Evolutionary conservation across 1,140 invertebrate species (phyloP).

Genomic region (Neodiprion pinetum): DNA sequence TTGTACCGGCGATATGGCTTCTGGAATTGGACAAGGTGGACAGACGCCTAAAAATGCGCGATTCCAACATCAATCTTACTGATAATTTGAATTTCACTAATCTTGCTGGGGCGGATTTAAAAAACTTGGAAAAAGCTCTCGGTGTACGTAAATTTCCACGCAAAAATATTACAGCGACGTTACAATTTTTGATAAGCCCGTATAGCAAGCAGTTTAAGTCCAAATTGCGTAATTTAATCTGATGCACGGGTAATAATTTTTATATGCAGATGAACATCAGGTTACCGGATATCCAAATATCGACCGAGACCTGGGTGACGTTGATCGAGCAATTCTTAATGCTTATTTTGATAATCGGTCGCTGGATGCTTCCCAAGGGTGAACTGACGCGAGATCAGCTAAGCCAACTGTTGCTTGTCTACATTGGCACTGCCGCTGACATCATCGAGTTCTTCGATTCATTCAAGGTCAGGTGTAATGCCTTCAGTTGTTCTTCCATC

Average conservation of each 20-base stretch:
- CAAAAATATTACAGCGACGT: background rate
- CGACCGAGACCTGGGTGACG: slow-evolving; percentile 82
- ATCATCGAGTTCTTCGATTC: slow-evolving; percentile 97
- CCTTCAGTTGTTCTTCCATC: background rate
- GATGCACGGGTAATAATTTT: background rate
- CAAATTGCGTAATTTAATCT: no score
- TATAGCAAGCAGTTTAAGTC: no score
- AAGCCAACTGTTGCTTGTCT: slow-evolving; percentile 88
- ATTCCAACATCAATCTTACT: slow-evolving; percentile 62
- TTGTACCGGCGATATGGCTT: slow-evolving; percentile 86
- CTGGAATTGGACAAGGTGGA: slow-evolving; percentile 85
- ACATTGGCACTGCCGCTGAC: slow-evolving; percentile 88
- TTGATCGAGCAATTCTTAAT: slow-evolving; percentile 90
- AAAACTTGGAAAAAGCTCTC: slow-evolving; percentile 65
- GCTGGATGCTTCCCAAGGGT: slow-evolving; percentile 90
- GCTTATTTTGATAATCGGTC: slow-evolving; percentile 84
- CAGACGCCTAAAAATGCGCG: slow-evolving; percentile 63
- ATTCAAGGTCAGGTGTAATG: slow-evolving; percentile 67
- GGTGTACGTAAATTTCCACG: slow-evolving; percentile 54
- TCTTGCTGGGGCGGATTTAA: slow-evolving; percentile 59
- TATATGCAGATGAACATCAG: slow-evolving; percentile 60
- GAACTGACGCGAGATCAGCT: slow-evolving; percentile 89
- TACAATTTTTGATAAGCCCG: no score
- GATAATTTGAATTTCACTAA: slow-evolving; percentile 59
- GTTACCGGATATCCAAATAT: slow-evolving; percentile 71